Base-by-base conservation (phyloP, 1,140 invertebrate genomes). In the Neodiprion lecontei region DNA sequence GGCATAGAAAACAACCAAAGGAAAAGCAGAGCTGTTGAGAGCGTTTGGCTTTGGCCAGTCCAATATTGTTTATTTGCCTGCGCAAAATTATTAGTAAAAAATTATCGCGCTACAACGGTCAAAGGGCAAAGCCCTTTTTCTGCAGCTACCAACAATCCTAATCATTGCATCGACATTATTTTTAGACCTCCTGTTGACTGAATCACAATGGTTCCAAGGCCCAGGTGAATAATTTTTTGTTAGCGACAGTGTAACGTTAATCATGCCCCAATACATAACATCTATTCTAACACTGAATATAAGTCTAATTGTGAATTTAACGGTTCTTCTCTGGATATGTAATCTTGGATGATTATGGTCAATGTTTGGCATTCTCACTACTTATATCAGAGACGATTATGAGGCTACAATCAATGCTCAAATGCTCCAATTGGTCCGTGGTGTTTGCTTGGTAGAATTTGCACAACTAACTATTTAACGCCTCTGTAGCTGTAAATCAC, bases 171-270 rank as follows among this genome's bases (percentile, higher is more conserved):
- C 67, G 8, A 23, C 21, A 14, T 17, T 69, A 23, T 17, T 69
- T 69, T 69, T 47, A 23, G n/a, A 69, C 40, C 21, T 69, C 7
- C 40, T 14, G 40, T 23, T 69, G 3, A 69, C 67, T 69, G 53
- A 61, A 61, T 69, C 23, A 21, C 0, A 14, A 69, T 69, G 67
- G 67, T 21, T 69, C 67, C 67, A 12, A 69, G 12, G 67, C 67
- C 67, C 7, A 69, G 67, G 67, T 69, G 21, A 21, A 47, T 69
- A 12, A 65, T 65, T 65, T 21, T 21, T 65, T 65, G 7, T 21
- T 14, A 65, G 7, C 28, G 0, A 5, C 2, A 40, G 28, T 5
- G 28, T 40, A 5, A 40, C 28, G 28, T 40, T 40, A 5, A 40
- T 40, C 28, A 40, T 40, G 28, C 28, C 28, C 5, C 28, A 40